These are phyloP conservation scores for Platygyra sinensis DNA, from an alignment of 64 coral and sea anemone genomes.

Conservation along the genomic window DNA sequence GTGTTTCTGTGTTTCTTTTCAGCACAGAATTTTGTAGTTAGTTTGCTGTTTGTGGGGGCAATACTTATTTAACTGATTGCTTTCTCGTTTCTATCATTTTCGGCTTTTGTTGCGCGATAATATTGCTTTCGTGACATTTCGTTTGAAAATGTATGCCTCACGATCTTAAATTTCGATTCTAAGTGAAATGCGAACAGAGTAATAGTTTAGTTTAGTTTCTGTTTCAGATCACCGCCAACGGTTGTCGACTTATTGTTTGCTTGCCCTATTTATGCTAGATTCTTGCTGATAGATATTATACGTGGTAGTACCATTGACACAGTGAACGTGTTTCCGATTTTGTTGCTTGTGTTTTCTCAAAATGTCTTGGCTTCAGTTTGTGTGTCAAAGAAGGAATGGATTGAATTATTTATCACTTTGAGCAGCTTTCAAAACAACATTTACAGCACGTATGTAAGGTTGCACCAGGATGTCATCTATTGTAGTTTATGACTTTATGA, in stretches of 20 bases:
- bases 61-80: not conserved
- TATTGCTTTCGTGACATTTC: not conserved
- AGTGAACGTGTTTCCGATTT: not conserved
- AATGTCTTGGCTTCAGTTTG: not conserved
- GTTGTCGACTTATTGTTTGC: not conserved
- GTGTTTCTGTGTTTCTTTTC: not conserved
- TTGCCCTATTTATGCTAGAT: not conserved
- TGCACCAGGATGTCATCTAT: not conserved
- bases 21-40: not conserved
- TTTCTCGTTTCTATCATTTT: not conserved
- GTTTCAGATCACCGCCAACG: not conserved
- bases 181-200: too few relatives aligned
- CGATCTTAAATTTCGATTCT: not conserved
- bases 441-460: not conserved
- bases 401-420: constrained; percentile 3
- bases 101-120: not conserved
- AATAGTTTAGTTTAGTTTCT: not conserved
- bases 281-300: not conserved
- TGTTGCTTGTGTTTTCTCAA: not conserved
- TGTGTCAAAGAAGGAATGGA: not conserved
- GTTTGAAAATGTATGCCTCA: not conserved
- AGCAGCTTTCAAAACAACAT: not conserved
- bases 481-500: too few relatives aligned
- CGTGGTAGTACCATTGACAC: too few relatives aligned
- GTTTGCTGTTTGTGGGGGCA: not conserved